Conservation (phyloP, 2,113 vertebrate species). For the Orthochromis malagaraziensis region DNA sequence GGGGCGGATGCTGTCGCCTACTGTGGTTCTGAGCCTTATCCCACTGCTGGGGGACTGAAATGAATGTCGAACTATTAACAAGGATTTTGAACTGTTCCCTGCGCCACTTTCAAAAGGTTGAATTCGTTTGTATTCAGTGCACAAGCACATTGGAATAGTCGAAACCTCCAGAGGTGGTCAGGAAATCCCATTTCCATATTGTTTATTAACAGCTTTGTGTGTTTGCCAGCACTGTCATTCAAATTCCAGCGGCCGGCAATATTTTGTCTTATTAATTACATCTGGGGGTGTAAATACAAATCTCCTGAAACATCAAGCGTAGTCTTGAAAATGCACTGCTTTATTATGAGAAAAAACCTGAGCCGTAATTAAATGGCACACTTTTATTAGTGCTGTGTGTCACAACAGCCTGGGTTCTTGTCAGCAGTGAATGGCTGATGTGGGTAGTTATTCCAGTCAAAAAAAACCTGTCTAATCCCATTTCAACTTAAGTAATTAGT, state of each 20-base stretch:
- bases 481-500: conserved; percentile 58
- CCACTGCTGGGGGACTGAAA: neutral
- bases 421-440: conserved; percentile 3
- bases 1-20: conserved; percentile 66
- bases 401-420: neutral
- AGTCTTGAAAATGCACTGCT: conserved; percentile 8
- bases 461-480: conserved; percentile 45
- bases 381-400: conserved; percentile 37
- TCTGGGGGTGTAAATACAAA: conserved; percentile 35
- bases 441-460: conserved; percentile 20
- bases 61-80: neutral
- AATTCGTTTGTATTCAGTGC: conserved; percentile 31
- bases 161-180: neutral
- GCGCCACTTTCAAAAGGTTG: neutral
- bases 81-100: neutral
- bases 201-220: conserved; percentile 51
- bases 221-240: neutral
- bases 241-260: conserved; percentile 6
- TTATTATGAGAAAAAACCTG: conserved; percentile 28
- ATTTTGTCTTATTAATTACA: conserved; percentile 64
- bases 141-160: neutral
- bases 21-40: neutral
- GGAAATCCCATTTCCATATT: conserved; percentile 50
- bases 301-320: conserved; percentile 31
- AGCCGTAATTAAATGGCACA: conserved; percentile 55